These are phyloP conservation scores for Lasioglossum leucozonium DNA, from an alignment of 2,888 invertebrate genomes.

Conservation along the genomic window DNA sequence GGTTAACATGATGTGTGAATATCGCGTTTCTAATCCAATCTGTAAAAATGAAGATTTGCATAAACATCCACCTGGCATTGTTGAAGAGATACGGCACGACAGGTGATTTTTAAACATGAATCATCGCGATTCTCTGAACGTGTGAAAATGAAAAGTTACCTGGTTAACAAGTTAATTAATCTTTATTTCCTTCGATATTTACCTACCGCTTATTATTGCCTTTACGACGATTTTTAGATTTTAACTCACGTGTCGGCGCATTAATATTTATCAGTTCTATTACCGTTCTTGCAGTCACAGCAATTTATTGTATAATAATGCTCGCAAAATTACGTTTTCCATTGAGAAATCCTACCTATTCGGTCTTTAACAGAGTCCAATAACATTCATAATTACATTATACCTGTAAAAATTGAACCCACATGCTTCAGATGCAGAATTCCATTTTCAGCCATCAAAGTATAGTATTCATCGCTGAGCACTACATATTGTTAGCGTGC, in stretches of 20 bases:
- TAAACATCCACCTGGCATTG: not conserved
- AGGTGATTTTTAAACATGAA: constrained; percentile 4
- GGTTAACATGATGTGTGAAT: not conserved
- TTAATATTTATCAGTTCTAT: not conserved
- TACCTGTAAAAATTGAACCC: not conserved
- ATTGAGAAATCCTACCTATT: not conserved
- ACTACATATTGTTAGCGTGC: not conserved
- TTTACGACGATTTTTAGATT: not conserved
- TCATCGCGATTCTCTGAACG: not conserved
- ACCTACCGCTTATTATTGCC: not conserved
- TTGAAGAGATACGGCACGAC: not conserved
- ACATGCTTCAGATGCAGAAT: too few relatives aligned
- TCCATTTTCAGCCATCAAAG: not conserved
- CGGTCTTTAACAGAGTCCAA: not conserved
- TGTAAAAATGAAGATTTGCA: constrained; percentile 9
- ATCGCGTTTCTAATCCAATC: not conserved
- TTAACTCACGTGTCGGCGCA: not conserved
- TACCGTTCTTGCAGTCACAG: not conserved
- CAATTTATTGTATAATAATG: too few relatives aligned
- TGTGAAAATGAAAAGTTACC: constrained; percentile 1
- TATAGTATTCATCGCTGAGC: not conserved
- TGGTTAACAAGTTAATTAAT: not conserved
- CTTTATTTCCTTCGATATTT: not conserved
- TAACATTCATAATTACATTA: not conserved
- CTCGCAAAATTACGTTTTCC: not conserved